These are phyloP conservation scores for Coenobita brevimanus DNA, from an alignment of 1,140 invertebrate genomes.

Conservation along the genomic window DNA sequence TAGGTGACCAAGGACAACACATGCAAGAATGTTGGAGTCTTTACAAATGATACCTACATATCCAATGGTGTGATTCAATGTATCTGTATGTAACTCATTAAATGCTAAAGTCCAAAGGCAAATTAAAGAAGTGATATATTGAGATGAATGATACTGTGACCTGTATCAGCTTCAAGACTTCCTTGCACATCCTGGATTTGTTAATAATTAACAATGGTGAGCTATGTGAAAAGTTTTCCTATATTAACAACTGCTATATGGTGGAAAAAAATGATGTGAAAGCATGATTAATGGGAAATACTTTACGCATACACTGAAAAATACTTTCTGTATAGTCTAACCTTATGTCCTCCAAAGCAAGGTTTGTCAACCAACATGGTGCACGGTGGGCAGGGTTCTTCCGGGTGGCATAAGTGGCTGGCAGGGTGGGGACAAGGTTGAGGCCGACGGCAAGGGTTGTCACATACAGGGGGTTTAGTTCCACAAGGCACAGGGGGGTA, in stretches of 20 bases:
- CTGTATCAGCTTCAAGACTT: too few relatives aligned
- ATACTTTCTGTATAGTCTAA: conserved; percentile 70
- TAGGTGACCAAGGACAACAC: too few relatives aligned
- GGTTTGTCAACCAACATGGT: conserved; percentile 89
- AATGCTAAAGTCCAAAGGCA: too few relatives aligned
- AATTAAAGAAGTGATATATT: too few relatives aligned
- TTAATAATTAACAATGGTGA: too few relatives aligned
- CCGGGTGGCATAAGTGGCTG: conserved; percentile 85
- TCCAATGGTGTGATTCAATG: not conserved
- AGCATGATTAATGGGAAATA: too few relatives aligned
- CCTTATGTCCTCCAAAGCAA: conserved; percentile 93
- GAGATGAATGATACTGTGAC: too few relatives aligned
- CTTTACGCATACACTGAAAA: not conserved
- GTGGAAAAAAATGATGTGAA: too few relatives aligned
- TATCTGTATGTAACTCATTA: not conserved
- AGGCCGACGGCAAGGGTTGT: conserved; percentile 82
- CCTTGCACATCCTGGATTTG: too few relatives aligned
- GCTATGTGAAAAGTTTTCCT: too few relatives aligned
- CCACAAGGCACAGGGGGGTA: conserved; percentile 95
- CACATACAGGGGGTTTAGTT: conserved; percentile 86
- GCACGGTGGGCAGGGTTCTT: conserved; percentile 91
- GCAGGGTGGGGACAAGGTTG: conserved; percentile 88
- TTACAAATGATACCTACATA: not conserved
- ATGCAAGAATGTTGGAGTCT: not conserved
- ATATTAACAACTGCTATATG: too few relatives aligned